phyloP scores from a whole-genome alignment of 2,797 vertebrate genomes.

The Channallabes apus region DNA sequence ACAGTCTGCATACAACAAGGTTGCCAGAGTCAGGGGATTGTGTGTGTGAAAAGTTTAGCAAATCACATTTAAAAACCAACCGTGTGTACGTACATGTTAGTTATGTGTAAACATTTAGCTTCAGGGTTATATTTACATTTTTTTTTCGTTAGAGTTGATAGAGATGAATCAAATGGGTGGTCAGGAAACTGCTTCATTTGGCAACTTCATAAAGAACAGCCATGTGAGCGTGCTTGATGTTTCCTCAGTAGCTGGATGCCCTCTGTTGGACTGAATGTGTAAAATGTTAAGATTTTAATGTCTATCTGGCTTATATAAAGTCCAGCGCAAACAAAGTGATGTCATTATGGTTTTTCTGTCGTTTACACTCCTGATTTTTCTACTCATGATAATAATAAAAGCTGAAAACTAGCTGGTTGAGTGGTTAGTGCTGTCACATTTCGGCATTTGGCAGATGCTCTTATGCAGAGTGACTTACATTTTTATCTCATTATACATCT shows the following conservation, averaged over 20 bases:
- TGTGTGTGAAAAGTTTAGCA: neutral
- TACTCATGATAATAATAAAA: neutral
- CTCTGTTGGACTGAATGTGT: constrained; percentile 22
- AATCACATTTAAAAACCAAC: neutral
- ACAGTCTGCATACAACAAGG: neutral
- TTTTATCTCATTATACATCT: too few species aligned
- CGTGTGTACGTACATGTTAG: neutral
- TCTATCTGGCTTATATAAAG: neutral
- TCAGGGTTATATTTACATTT: neutral
- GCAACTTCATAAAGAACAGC: neutral
- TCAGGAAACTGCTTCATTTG: neutral
- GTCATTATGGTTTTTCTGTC: neutral
- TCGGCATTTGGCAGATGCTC: too few species aligned
- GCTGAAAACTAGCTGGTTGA: too few species aligned
- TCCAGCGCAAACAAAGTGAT: neutral
- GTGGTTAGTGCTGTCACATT: too few species aligned
- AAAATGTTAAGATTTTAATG: neutral
- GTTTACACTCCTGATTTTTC: neutral
- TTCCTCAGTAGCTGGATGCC: constrained; percentile 31
- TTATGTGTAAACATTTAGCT: neutral
- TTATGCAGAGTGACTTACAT: too few species aligned
- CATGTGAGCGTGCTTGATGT: neutral
- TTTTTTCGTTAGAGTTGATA: too few species aligned
- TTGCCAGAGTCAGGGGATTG: neutral
- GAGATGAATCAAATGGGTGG: neutral